These are phyloP conservation scores for Pseudorhiza aurosa DNA, from an alignment of 30 jellyfish, hydroid and myxozoan genomes.

Conservation along the genomic window DNA sequence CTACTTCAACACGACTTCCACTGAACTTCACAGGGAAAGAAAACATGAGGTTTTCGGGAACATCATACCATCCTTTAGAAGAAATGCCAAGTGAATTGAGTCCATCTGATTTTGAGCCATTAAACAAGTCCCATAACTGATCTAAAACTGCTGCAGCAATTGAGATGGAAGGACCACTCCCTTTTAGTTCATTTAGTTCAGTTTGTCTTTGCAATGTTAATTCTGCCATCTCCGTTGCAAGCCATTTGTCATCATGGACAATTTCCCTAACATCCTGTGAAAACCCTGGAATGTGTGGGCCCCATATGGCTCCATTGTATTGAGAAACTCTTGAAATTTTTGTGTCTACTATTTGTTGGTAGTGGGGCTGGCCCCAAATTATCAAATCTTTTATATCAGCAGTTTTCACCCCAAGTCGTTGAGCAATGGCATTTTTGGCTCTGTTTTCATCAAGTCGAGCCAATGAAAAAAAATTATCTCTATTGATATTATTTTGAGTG, in stretches of 20 bases:
- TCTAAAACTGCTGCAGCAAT: conserved; percentile 82
- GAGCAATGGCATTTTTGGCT: conserved; percentile 83
- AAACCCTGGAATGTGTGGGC: conserved; percentile 85
- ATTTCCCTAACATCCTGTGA: conserved; percentile 72
- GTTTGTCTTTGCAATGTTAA: not conserved
- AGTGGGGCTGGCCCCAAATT: conserved; percentile 86
- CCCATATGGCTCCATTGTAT: conserved; percentile 98
- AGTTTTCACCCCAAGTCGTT: conserved; percentile 68
- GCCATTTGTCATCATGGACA: conserved; percentile 83
- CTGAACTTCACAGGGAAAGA: conserved; percentile 79
- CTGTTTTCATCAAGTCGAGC: conserved; percentile 84
- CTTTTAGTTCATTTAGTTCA: conserved; percentile 4
- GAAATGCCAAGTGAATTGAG: conserved; percentile 73
- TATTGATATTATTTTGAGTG: not conserved
- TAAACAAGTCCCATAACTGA: conserved; percentile 69
- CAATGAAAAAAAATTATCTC: conserved; percentile 66
- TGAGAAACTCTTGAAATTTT: conserved; percentile 76
- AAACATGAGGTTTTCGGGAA: conserved; percentile 83
- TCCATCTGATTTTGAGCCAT: conserved; percentile 54
- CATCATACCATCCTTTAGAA: conserved; percentile 92
- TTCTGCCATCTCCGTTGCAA: conserved; percentile 47
- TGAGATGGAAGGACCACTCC: conserved; percentile 28
- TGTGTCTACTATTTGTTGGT: conserved; percentile 52
- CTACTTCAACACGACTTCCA: conserved; percentile 42
- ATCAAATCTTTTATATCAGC: conserved; percentile 63